These are phyloP conservation scores for Ctenopoma multispine DNA, from an alignment of 2,797 vertebrate species.

Conservation along the genomic window DNA sequence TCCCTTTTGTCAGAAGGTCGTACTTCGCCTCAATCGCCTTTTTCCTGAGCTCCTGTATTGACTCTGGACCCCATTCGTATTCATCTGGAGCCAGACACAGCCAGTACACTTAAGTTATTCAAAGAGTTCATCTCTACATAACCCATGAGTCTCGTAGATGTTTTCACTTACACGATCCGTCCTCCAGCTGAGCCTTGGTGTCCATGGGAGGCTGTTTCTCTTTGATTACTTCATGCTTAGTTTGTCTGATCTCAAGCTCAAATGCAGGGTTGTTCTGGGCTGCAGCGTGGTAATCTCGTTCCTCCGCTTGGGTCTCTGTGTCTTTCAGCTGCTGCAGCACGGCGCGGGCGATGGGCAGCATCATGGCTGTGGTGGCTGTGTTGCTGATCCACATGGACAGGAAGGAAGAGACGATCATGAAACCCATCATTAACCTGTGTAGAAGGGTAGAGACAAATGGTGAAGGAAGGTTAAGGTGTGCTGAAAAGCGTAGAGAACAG, in stretches of 20 bases:
- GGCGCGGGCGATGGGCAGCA: slow-evolving; percentile 92
- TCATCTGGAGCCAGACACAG: slow-evolving; percentile 52
- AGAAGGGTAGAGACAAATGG: neutral
- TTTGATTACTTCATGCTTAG: slow-evolving; percentile 15
- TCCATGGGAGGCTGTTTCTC: slow-evolving; percentile 40
- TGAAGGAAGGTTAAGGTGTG: too few relatives aligned
- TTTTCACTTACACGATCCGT: slow-evolving; percentile 50
- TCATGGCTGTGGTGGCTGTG: slow-evolving; percentile 96
- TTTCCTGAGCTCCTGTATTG: slow-evolving; percentile 35
- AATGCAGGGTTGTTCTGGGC: slow-evolving; percentile 66
- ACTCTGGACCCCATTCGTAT: slow-evolving; percentile 3
- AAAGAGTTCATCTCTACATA: neutral
- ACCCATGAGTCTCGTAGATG: neutral
- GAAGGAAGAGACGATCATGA: slow-evolving; percentile 93
- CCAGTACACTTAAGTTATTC: neutral
- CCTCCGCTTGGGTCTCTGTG: slow-evolving; percentile 73
- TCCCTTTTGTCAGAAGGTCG: slow-evolving; percentile 85
- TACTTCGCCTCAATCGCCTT: slow-evolving; percentile 76
- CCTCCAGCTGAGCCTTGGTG: slow-evolving; percentile 9
- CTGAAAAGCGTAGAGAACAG: neutral
- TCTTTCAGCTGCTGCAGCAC: slow-evolving; percentile 89
- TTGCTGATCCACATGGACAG: slow-evolving; percentile 99
- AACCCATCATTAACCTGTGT: slow-evolving; percentile 91
- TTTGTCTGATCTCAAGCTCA: slow-evolving; percentile 57
- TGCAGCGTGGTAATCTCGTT: slow-evolving; percentile 45